phyloP scores from a whole-genome alignment of 2,113 vertebrate species.

The Salvelinus sp. region DNA sequence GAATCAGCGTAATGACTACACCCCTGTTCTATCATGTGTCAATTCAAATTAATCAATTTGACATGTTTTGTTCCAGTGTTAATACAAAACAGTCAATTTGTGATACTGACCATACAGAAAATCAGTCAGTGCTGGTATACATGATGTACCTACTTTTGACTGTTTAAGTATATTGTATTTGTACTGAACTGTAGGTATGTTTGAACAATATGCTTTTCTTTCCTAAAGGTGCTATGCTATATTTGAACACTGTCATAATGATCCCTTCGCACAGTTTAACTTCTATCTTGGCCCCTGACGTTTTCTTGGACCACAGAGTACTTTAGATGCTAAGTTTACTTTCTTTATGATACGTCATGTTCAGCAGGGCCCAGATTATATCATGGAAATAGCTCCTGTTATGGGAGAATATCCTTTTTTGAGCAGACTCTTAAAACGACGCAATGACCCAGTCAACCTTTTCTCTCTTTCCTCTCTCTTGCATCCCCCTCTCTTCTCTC shows the following conservation, averaged over 20 bases:
- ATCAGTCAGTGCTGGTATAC: too few species aligned
- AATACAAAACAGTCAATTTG: too few species aligned
- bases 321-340: conserved; percentile 12
- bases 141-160: not conserved
- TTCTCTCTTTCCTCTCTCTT: conserved; percentile 4
- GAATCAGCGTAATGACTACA: too few species aligned
- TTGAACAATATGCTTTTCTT: not conserved
- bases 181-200: not conserved
- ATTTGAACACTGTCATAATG: not conserved
- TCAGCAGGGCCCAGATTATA: conserved; percentile 16
- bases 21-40: too few species aligned
- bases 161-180: not conserved
- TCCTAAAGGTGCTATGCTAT: conserved; percentile 17
- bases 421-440: conserved; percentile 9
- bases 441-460: conserved; percentile 14
- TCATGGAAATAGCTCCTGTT: conserved; percentile 27
- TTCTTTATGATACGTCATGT: conserved; percentile 9
- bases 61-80: too few species aligned
- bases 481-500: conserved; percentile 1
- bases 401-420: conserved; percentile 38
- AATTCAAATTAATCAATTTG: too few species aligned
- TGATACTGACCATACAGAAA: too few species aligned
- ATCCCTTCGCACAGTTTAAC: not conserved
- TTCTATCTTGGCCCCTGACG: not conserved
- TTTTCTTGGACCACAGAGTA: conserved; percentile 23